phyloP scores from a whole-genome alignment of 2,888 invertebrate species.

The Odontocerum albicorne region DNA sequence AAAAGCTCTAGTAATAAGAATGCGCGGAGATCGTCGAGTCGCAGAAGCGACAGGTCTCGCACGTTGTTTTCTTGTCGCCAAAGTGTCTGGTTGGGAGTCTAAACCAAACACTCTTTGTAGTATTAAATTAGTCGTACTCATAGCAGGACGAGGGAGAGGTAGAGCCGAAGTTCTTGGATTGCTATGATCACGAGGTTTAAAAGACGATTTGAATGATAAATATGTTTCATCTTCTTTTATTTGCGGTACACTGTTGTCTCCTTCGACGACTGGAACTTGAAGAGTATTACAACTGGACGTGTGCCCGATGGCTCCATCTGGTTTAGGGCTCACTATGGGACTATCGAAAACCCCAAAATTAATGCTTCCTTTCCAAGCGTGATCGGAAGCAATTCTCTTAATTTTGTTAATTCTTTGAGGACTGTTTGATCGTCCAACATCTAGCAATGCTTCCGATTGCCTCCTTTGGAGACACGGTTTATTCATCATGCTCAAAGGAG shows the following conservation, averaged over 20 bases:
- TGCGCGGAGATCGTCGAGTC: slow-evolving; percentile 64
- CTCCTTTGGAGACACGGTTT: slow-evolving; percentile 57
- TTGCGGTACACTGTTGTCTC: slow-evolving; percentile 40
- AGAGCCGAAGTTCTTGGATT: slow-evolving; percentile 49
- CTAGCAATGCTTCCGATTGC: slow-evolving; percentile 59
- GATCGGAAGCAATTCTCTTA: slow-evolving; percentile 53
- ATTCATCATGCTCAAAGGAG: slow-evolving; percentile 55
- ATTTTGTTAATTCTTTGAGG: slow-evolving; percentile 44
- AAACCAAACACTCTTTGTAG: slow-evolving; percentile 62
- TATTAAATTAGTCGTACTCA: slow-evolving; percentile 60
- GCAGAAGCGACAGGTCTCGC: slow-evolving; percentile 39
- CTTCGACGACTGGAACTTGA: slow-evolving; percentile 61
- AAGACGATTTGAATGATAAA: slow-evolving; percentile 38
- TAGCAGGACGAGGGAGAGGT: slow-evolving; percentile 55
- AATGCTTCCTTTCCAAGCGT: slow-evolving; percentile 53
- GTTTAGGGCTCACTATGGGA: slow-evolving; percentile 31
- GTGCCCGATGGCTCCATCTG: slow-evolving; percentile 57
- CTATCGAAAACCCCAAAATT: slow-evolving; percentile 41
- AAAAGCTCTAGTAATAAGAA: slow-evolving; percentile 72
- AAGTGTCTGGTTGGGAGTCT: slow-evolving; percentile 41
- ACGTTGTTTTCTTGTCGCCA: slow-evolving; percentile 38
- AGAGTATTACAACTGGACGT: slow-evolving; percentile 71
- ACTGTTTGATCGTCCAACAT: slow-evolving; percentile 44
- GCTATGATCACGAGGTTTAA: slow-evolving; percentile 33
- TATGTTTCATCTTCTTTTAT: slow-evolving; percentile 40